Conservation (phyloP, 2,113 vertebrate genomes). For the Rhipidura dahli region DNA sequence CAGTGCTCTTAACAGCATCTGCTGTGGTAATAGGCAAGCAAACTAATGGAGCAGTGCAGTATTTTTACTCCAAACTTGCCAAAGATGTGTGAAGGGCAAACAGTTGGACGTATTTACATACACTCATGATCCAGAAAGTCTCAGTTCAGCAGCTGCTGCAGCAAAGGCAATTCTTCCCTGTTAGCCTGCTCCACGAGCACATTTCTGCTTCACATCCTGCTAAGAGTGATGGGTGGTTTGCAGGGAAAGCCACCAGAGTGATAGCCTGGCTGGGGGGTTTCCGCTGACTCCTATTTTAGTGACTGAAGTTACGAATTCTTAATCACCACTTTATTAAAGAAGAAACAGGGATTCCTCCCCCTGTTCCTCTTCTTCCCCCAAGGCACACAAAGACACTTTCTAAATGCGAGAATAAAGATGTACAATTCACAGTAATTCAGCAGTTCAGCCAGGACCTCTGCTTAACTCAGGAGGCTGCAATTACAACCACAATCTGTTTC, state of each 20-base stretch:
- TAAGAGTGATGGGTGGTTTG: not conserved
- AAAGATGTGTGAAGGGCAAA: constrained; percentile 74
- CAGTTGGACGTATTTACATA: constrained; percentile 63
- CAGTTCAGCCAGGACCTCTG: not conserved
- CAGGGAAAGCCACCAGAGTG: not conserved
- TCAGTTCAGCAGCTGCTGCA: constrained; percentile 29
- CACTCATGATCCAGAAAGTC: constrained; percentile 59
- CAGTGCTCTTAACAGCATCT: constrained; percentile 11
- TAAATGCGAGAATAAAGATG: not conserved
- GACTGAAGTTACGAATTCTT: not conserved
- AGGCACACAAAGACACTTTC: not conserved
- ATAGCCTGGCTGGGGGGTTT: not conserved
- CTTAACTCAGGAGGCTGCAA: constrained; percentile 2
- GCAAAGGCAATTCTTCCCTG: constrained; percentile 59
- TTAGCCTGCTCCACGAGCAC: not conserved
- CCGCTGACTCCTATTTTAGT: not conserved
- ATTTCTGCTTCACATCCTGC: not conserved
- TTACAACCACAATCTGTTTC: constrained; percentile 61
- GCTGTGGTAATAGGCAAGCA: constrained; percentile 22
- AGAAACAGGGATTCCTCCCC: not conserved
- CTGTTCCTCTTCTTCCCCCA: not conserved
- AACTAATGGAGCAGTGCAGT: constrained; percentile 71
- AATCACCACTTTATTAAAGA: not conserved
- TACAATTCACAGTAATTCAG: constrained; percentile 29
- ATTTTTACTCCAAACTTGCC: constrained; percentile 63